Evolutionary conservation across 2,113 vertebrate genomes (phyloP).

Genomic region (Bucco capensis): DNA sequence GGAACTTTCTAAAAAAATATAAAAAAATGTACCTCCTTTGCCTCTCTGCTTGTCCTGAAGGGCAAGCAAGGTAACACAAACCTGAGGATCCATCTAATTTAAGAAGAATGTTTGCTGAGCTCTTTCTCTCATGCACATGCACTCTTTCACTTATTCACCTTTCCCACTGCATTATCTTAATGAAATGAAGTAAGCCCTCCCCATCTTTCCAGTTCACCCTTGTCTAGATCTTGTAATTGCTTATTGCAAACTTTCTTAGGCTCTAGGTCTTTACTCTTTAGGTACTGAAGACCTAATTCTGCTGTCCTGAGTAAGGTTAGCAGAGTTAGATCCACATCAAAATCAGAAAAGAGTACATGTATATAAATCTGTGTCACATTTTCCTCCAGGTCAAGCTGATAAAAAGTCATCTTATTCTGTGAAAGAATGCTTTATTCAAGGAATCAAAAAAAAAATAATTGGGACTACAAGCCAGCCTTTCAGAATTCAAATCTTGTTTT

Average conservation of each 20-base stretch:
- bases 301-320: neutral
- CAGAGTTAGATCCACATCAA: neutral
- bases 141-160: constrained; percentile 65
- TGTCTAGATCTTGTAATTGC: constrained; percentile 20
- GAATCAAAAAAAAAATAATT: neutral
- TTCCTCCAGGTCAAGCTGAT: neutral
- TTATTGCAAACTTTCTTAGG: neutral
- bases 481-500: neutral
- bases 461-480: neutral
- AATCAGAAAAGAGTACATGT: neutral
- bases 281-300: neutral
- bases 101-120: constrained; percentile 65
- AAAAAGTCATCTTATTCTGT: neutral
- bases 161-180: constrained; percentile 60
- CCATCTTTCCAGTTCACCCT: neutral
- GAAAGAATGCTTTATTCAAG: neutral
- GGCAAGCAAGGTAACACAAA: constrained; percentile 52
- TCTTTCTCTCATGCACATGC: constrained; percentile 60
- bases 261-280: neutral
- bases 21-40: neutral
- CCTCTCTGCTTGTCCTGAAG: constrained; percentile 54
- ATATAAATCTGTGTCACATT: neutral
- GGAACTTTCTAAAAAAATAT: neutral
- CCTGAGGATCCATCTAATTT: constrained; percentile 58
- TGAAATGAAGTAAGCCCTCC: constrained; percentile 30